Conservation (phyloP, 2,888 invertebrate species). For the Polymixis lichenea region DNA sequence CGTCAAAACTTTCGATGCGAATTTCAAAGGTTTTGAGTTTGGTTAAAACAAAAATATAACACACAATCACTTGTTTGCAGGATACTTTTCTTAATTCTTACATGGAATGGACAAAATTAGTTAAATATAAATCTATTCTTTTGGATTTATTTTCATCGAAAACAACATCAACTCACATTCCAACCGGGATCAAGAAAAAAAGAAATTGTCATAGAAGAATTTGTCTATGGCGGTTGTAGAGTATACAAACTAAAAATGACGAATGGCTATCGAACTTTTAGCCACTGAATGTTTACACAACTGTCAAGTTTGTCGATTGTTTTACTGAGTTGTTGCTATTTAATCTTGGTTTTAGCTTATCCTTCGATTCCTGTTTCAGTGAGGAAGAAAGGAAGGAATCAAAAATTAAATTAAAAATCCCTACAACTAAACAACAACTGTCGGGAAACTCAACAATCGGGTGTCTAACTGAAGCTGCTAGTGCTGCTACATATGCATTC, state of each 20-base stretch:
- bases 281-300: neutral
- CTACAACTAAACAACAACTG: neutral
- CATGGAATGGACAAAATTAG: conserved; percentile 68
- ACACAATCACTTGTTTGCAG: conserved; percentile 77
- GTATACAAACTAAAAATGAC: neutral
- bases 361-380: too few species aligned
- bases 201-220: conserved; percentile 77
- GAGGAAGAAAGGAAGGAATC: neutral
- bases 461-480: too few species aligned
- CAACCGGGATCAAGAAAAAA: conserved; percentile 88
- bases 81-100: conserved; percentile 69
- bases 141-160: conserved; percentile 83
- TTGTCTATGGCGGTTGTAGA: conserved; percentile 71
- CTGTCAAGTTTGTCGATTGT: neutral
- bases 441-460: neutral
- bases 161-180: conserved; percentile 87
- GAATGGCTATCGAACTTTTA: conserved; percentile 38
- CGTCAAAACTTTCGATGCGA: conserved; percentile 76
- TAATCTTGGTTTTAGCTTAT: neutral
- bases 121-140: conserved; percentile 74
- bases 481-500: neutral
- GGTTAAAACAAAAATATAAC: conserved; percentile 77
- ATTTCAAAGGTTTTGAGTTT: conserved; percentile 64
- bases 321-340: neutral
- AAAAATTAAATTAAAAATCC: neutral